phyloP scores from a whole-genome alignment of 2,888 invertebrate species.

The Caenorhabditis sulstoni region DNA sequence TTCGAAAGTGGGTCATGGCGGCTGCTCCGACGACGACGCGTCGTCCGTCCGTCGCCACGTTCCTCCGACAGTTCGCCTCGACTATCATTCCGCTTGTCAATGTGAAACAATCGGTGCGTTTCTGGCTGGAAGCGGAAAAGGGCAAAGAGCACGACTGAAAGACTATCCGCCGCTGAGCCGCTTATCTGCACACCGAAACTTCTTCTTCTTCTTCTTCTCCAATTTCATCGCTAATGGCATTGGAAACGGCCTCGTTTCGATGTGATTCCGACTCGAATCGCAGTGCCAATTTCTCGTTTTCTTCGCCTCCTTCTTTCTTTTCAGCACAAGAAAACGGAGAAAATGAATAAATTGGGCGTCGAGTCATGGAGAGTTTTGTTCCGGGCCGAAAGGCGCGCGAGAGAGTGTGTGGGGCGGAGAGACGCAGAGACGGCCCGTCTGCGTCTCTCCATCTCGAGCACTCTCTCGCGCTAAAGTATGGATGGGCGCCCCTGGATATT shows the following conservation, averaged over 20 bases:
- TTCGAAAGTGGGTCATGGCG: conserved; percentile 32
- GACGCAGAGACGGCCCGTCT: conserved; percentile 21
- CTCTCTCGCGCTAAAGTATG: conserved; percentile 45
- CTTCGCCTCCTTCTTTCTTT: neutral
- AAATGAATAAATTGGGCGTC: conserved; percentile 41
- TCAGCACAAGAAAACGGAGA: neutral
- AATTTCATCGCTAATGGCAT: conserved; percentile 25
- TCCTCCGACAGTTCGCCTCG: conserved; percentile 56
- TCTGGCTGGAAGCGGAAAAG: neutral
- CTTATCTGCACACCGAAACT: neutral
- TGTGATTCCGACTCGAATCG: no score
- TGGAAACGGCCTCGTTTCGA: neutral
- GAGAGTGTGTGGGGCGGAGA: conserved; percentile 5
- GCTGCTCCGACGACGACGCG: conserved; percentile 15
- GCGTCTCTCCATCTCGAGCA: conserved; percentile 14
- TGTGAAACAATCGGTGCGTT: conserved; percentile 52
- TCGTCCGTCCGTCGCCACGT: conserved; percentile 49
- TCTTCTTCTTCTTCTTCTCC: neutral
- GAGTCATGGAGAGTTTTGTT: conserved; percentile 22
- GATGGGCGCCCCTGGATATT: conserved; percentile 41
- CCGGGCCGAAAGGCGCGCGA: conserved; percentile 6
- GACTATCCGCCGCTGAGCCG: neutral
- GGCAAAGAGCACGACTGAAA: neutral
- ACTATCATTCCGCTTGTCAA: conserved; percentile 56
- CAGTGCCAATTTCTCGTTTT: no score